These are phyloP conservation scores for Mesodorylaimus sp. DNA, from an alignment of 2,888 invertebrate species.

Conservation along the genomic window DNA sequence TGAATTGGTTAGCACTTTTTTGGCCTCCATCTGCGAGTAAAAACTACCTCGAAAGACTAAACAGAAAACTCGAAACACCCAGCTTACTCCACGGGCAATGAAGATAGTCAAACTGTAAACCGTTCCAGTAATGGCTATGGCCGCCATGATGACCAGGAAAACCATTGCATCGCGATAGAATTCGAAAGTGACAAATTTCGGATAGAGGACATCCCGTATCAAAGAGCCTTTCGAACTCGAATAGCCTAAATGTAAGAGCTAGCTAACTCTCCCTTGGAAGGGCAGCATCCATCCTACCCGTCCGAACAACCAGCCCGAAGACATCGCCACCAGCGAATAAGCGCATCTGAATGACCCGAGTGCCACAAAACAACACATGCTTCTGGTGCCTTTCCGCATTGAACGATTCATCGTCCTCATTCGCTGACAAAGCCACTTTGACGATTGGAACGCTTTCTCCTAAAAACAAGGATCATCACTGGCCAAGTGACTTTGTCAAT, in stretches of 20 bases:
- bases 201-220: conserved; percentile 82
- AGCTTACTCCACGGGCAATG: conserved; percentile 37
- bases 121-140: conserved; percentile 61
- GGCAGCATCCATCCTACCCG: no score
- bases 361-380: conserved; percentile 74
- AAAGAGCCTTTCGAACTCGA: conserved; percentile 51
- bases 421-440: conserved; percentile 50
- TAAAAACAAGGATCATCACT: no score
- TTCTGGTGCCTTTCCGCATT: conserved; percentile 54
- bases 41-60: no score
- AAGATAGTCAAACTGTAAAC: conserved; percentile 68
- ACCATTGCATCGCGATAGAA: conserved; percentile 46
- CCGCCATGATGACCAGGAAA: conserved; percentile 53
- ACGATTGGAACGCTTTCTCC: no score
- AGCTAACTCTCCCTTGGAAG: no score
- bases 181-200: conserved; percentile 75
- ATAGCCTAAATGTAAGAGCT: no score
- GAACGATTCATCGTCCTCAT: conserved; percentile 43
- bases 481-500: no score
- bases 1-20: conserved; percentile 50
- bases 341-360: conserved; percentile 66
- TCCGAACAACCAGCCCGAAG: conserved; percentile 63
- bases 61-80: no score
- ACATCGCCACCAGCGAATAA: no score
- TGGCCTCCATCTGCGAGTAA: no score